Base-by-base conservation (phyloP, 2,113 vertebrate species). In the Pluvianellus socialis region DNA sequence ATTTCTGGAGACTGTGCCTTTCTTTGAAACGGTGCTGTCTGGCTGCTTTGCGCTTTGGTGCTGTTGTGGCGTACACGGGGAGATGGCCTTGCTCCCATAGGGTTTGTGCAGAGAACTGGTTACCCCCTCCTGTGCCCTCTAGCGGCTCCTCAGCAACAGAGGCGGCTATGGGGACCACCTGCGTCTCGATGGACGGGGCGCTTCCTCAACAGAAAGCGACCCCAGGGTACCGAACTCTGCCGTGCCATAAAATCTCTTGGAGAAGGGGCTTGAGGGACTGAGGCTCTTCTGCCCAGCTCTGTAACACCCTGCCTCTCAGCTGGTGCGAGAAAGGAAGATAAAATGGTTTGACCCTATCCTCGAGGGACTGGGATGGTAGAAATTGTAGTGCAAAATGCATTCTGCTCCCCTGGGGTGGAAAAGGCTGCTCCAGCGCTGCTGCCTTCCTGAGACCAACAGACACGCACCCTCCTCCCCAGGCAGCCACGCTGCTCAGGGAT, bases 41-140 rank as follows among this genome's bases (percentile, higher is more conserved):
- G 1, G 2, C 21, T 66, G 4, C 14, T 71, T 23, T 11, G 62
- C 20, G 9, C 3, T 20, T 4, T 4, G 33, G 47, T 28, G 22
- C 23, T 45, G 2, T 0, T 19, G 32, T 7, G 14, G 5, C 7
- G 14, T 6, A 18, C 62, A 4, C 1, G 5, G 10, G 17, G 61
- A 77, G 13, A n/a, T 4, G 58, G 7, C 6, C 30, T 80, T 6
- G 5, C 10, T 45, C 24, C 56, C 8, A 0, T 0, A 2, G 10
- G 9, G 32, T 16, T 52, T 33, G 23, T 7, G 72, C 6, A 14
- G 32, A 12, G 28, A 27, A 24, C 7, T 4, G 32, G 45, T 45
- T 32, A 8, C 42, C 42, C 66, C 10, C 13, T 19, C 58, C 79
- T 18, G 26, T 61, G 55, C 65, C 74, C 83, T 90, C 89, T 82